Evolutionary conservation across 2,888 invertebrate genomes (phyloP).

Genomic region (Machimus atricapillus): DNA sequence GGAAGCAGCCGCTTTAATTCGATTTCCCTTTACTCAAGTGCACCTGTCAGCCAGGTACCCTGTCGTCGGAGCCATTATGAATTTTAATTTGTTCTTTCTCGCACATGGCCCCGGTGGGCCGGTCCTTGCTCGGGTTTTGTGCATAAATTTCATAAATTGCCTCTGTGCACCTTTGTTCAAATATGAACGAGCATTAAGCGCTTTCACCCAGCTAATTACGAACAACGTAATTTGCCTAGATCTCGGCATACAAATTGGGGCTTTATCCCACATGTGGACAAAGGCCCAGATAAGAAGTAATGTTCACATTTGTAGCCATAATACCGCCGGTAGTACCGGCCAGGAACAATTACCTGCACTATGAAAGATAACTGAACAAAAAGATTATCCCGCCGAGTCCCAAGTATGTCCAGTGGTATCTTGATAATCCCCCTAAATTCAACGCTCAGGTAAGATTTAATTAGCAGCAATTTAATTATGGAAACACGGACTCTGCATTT

Average conservation of each 20-base stretch:
- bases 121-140: not conserved
- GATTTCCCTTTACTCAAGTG: not conserved
- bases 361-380: not conserved
- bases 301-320: not conserved
- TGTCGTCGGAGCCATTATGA: not conserved
- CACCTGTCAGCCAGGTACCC: not conserved
- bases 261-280: not conserved
- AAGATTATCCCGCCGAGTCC: not conserved
- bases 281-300: not conserved
- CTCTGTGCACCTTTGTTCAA: not conserved
- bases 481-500: not conserved
- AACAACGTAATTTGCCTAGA: not conserved
- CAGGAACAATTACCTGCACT: not conserved
- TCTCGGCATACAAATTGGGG: not conserved
- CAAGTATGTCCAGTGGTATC: not conserved
- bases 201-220: not conserved
- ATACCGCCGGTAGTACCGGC: not conserved
- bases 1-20: not conserved
- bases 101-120: not conserved
- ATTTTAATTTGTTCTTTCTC: not conserved
- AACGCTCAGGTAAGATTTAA: not conserved
- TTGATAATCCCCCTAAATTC: not conserved
- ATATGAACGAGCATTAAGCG: not conserved
- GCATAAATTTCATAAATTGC: not conserved
- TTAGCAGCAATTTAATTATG: not conserved